phyloP scores from a whole-genome alignment of 1,140 invertebrate genomes.

The Pogonognathellus flavescens region DNA sequence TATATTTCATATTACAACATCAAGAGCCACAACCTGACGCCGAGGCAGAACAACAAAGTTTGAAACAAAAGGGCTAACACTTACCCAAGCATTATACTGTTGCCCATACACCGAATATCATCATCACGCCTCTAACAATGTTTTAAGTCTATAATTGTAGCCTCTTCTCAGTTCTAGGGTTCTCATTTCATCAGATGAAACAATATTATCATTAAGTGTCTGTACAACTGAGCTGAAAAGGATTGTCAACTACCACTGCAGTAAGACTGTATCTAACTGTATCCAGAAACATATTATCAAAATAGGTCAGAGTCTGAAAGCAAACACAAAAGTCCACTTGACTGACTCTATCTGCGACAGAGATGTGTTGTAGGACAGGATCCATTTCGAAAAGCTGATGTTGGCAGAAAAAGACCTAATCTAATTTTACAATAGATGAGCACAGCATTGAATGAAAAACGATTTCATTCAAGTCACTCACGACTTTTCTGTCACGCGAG shows the following conservation, averaged over 20 bases:
- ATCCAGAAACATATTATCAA: too few relatives aligned
- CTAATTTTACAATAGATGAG: slow-evolving; percentile 16
- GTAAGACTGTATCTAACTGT: too few relatives aligned
- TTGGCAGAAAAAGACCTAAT: slow-evolving; percentile 15
- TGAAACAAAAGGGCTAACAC: neutral
- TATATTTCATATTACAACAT: too few relatives aligned
- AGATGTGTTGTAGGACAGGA: neutral
- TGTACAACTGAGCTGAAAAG: too few relatives aligned
- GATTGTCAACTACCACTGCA: too few relatives aligned
- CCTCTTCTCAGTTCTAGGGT: too few relatives aligned
- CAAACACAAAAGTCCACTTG: slow-evolving; percentile 2
- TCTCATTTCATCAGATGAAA: too few relatives aligned
- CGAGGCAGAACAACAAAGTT: slow-evolving; percentile 17
- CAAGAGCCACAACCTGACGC: slow-evolving; percentile 17
- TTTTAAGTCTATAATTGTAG: too few relatives aligned
- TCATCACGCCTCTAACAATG: neutral
- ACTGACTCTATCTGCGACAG: neutral
- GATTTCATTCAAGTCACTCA: slow-evolving; percentile 23
- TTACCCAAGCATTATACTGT: too few relatives aligned
- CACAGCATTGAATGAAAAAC: slow-evolving; percentile 9
- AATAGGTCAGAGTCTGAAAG: neutral
- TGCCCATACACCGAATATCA: neutral
- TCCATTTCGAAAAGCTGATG: slow-evolving; percentile 38
- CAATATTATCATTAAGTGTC: too few relatives aligned
- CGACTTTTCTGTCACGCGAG: too few relatives aligned